Base-by-base conservation (phyloP, 2,888 invertebrate genomes). In the Megamerina dolium region DNA sequence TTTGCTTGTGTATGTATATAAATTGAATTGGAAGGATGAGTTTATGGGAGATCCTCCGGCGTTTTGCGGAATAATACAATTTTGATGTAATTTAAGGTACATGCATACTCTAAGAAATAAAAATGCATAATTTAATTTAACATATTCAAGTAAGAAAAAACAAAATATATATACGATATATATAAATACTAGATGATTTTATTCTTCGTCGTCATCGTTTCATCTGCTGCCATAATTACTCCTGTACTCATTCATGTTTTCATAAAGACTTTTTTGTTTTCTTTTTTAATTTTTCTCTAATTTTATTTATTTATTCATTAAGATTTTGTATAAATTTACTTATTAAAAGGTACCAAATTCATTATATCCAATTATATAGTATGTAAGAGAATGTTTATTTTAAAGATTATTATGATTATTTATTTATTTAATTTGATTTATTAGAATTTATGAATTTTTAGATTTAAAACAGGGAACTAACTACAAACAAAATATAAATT, bases 291-390 rank as follows among this genome's bases (percentile, higher is more conserved):
- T n/a, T 17, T 5, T 19, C 27, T 16, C 17, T 34, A 27, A 29
- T 35, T 35, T 32, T 34, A 19, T 41, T 13, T 38, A 37, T 41
- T 44, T 40, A 27, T 45, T 44, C 43, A 31, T 27, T 36, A 27
- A 8, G 23, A 43, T 26, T 32, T 32, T 14, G n/a, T 14, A 30
- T 41, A 19, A 43, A 43, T 36, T 26, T 34, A 33, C 21, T 43
- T 35, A 34, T 51, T 35, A 56, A 64, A 64, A 64, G 64, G 64
- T 64, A 64, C 63, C 61, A 58, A 64, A 64, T 64, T 56, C 46
- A 36, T 47, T 26, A n/a, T n/a, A 43, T 45, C 40, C 40, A 46
- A 46, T 42, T 40, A 39, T 31, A n/a, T n/a, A n/a, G n/a, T n/a
- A n/a, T n/a, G n/a, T n/a, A n/a, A n/a, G n/a, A n/a, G n/a, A n/a